Conservation (phyloP, 2,888 invertebrate genomes). For the Hirtodrosophila duncani region DNA sequence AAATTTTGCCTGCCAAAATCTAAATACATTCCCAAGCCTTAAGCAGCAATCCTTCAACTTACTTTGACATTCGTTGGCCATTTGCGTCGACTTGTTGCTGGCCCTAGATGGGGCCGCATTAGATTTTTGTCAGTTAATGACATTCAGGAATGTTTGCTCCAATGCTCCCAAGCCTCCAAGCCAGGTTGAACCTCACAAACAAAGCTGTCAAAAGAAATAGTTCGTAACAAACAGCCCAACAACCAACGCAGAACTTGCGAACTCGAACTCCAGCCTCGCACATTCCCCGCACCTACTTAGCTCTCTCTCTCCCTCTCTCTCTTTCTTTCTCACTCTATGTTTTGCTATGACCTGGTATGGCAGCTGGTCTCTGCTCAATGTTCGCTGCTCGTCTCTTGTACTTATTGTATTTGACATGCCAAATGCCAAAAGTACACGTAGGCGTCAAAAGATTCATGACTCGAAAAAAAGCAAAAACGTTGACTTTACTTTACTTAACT, state of each 20-base stretch:
- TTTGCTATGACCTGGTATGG: background rate
- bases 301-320: constrained; percentile 8
- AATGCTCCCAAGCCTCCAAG: constrained; percentile 5
- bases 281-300: constrained; percentile 5
- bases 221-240: too few species aligned
- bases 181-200: constrained; percentile 8
- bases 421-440: constrained; percentile 75
- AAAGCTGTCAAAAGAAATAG: constrained; percentile 11
- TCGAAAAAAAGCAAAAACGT: constrained; percentile 36
- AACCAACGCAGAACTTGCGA: constrained; percentile 1
- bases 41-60: too few species aligned
- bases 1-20: too few species aligned
- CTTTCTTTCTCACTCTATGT: too few species aligned
- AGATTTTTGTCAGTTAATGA: constrained; percentile 30
- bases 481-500: constrained; percentile 17
- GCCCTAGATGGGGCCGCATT: constrained; percentile 30
- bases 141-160: constrained; percentile 22
- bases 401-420: constrained; percentile 73
- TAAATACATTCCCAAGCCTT: too few species aligned
- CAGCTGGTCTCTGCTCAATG: constrained; percentile 16
- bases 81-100: constrained; percentile 35
- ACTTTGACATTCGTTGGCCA: too few species aligned
- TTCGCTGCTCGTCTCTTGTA: constrained; percentile 39
- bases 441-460: constrained; percentile 75
- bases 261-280: constrained; percentile 17